Base-by-base conservation (phyloP, 2,113 vertebrate species). In the Laticauda colubrina region DNA sequence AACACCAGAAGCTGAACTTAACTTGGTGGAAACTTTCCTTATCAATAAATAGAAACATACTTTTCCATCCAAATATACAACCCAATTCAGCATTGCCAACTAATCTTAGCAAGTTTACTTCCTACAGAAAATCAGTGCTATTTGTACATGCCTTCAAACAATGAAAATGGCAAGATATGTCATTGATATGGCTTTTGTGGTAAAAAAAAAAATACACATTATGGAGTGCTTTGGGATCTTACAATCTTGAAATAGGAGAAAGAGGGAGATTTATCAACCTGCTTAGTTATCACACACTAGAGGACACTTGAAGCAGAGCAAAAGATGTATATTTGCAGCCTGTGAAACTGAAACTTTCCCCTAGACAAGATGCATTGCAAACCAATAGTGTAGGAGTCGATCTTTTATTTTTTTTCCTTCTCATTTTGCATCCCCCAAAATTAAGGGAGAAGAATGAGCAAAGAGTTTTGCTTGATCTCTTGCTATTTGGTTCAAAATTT, bases 271-370 rank as follows among this genome's bases (percentile, higher is more conserved):
- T 91, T 43, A 95, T 92, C 96, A 97, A 96, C 96, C 95, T 96
- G 94, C 92, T 89, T 97, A 95, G 95, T 95, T 94, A 96, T 93
- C 97, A 97, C 97, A 98, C 98, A 98, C 99, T 99, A 99, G 99
- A 99, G 99, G 99, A 98, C 98, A 97, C 98, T 98, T 98, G 97
- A 97, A 94, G 95, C 95, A 97, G 98, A 96, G 96, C 93, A 95
- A 96, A 97, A 88, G 85, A 92, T 96, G 85, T 93, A 92, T 95
- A 93, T 96, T n/a, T 1, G 88, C 90, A 94, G 93, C 69, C 92
- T 34, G 75, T 91, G 88, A 85, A 54, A 90, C 15, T 0, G 15
- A 90, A 89, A 69, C 69, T 15, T 93, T 5, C 87, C 91, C 94
- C 85, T 91, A 91, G 89, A 45, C 64, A 34, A 94, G 88, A 92